Evolutionary conservation across 2,888 invertebrate species (phyloP).

Genomic region (Cantharis lateralis): DNA sequence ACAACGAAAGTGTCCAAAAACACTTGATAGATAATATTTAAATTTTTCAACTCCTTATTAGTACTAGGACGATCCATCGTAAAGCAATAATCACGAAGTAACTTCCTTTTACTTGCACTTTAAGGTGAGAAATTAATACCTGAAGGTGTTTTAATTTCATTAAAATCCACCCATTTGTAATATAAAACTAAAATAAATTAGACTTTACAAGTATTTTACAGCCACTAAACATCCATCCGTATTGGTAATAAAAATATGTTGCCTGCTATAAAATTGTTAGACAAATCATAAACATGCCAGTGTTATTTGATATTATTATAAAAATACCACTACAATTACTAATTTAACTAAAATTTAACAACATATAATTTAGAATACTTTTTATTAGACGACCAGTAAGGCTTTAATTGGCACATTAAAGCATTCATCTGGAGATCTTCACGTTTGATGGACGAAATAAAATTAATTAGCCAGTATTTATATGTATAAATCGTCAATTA

Average conservation of each 20-base stretch:
- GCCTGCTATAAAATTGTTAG: slow-evolving; percentile 26
- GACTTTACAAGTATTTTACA: slow-evolving; percentile 31
- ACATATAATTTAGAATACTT: not conserved
- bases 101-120: not conserved
- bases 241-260: slow-evolving; percentile 28
- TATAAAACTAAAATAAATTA: slow-evolving; percentile 27
- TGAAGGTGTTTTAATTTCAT: slow-evolving; percentile 4
- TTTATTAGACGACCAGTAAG: not conserved
- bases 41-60: not conserved
- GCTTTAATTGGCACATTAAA: not conserved
- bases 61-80: not conserved
- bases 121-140: not conserved
- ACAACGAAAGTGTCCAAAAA: not conserved
- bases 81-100: not conserved
- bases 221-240: slow-evolving; percentile 22
- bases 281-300: slow-evolving; percentile 25
- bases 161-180: slow-evolving; percentile 11
- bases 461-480: not conserved
- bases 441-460: not conserved
- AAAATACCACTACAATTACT: slow-evolving; percentile 20
- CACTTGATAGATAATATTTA: not conserved
- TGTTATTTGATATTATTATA: slow-evolving; percentile 15
- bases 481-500: not conserved
- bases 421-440: not conserved
- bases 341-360: slow-evolving; percentile 6